phyloP scores from a whole-genome alignment of 2,888 invertebrate genomes.

The Macaria notata region DNA sequence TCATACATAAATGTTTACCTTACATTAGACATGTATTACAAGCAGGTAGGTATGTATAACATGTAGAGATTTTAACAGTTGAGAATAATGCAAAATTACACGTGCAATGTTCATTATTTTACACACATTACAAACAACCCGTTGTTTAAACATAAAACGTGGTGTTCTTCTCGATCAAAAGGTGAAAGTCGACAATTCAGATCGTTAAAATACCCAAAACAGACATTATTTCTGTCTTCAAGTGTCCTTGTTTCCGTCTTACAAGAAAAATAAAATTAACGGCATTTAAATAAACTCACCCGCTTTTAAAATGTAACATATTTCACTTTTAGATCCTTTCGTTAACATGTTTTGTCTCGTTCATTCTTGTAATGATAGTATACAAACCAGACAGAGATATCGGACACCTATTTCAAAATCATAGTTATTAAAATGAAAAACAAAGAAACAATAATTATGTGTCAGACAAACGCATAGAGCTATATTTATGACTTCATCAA shows the following conservation, averaged over 20 bases:
- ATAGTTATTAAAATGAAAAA: not conserved
- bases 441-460: conserved; percentile 9
- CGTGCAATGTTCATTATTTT: not conserved
- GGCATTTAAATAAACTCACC: not conserved
- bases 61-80: too few species aligned
- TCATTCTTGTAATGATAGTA: not conserved
- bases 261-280: conserved; percentile 1
- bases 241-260: conserved; percentile 15
- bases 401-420: too few species aligned
- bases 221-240: conserved; percentile 6
- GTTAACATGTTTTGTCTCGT: not conserved
- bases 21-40: too few species aligned
- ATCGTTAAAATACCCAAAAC: conserved; percentile 19
- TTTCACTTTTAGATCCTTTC: too few species aligned
- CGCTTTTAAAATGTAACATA: too few species aligned
- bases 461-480: conserved; percentile 14
- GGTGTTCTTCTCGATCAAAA: not conserved
- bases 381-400: not conserved
- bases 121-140: too few species aligned
- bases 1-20: too few species aligned
- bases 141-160: too few species aligned
- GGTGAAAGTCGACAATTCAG: conserved; percentile 14
- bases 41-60: too few species aligned
- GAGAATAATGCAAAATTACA: too few species aligned
- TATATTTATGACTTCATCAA: conserved; percentile 24